Conservation (phyloP, 2,888 invertebrate species). For the Flexamia atlantica region DNA sequence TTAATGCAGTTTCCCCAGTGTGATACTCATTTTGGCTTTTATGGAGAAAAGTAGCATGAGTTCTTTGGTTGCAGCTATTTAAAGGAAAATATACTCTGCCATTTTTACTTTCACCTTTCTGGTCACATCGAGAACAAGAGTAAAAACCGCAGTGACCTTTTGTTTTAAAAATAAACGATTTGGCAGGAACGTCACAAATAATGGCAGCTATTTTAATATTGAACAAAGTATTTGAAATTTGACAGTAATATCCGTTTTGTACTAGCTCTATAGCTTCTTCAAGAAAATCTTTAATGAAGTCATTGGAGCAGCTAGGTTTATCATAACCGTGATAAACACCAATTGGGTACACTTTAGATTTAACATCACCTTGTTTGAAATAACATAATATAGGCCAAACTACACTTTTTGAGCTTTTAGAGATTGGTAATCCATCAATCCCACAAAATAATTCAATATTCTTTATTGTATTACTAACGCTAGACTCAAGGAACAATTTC, state of each 20-base stretch:
- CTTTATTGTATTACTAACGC: neutral
- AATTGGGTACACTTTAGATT: constrained; percentile 20
- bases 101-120: constrained; percentile 10
- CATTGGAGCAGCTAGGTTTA: constrained; percentile 21
- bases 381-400: constrained; percentile 21
- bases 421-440: constrained; percentile 14
- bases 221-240: neutral
- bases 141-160: constrained; percentile 19
- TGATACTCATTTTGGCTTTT: neutral
- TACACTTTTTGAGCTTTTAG: neutral
- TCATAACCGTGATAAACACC: constrained; percentile 24
- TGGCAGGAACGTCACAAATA: constrained; percentile 24
- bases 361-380: neutral
- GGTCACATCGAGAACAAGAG: constrained; percentile 10
- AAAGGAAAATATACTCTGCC: neutral
- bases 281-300: constrained; percentile 4
- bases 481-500: neutral
- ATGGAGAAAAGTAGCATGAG: neutral
- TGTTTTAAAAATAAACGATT: constrained; percentile 3
- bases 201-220: neutral
- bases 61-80: neutral
- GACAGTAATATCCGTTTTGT: neutral
- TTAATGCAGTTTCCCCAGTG: neutral
- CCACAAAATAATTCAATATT: constrained; percentile 30
- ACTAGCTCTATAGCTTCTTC: neutral